These are phyloP conservation scores for Aurelia sp. DNA, from an alignment of 30 jellyfish, hydroid and myxozoan species.

Conservation along the genomic window DNA sequence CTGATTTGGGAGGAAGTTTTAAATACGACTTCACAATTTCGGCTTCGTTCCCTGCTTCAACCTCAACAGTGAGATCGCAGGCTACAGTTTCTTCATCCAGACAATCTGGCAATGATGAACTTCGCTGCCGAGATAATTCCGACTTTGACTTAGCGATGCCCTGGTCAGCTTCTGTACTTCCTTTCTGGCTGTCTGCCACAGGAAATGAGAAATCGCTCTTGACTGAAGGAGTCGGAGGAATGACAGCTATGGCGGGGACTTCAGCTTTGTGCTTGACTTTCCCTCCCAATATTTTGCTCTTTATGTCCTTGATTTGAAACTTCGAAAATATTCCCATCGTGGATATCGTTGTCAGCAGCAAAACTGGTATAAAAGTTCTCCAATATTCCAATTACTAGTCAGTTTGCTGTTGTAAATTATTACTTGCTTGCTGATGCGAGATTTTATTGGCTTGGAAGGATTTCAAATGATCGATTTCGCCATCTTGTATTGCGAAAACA, in stretches of 20 bases:
- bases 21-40: conserved; percentile 11
- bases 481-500: too few relatives aligned
- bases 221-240: conserved; percentile 67
- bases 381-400: too few relatives aligned
- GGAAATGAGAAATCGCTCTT: conserved; percentile 54
- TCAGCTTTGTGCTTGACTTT: conserved; percentile 56
- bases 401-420: too few relatives aligned
- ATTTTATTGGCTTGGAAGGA: background rate
- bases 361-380: too few relatives aligned
- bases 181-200: background rate
- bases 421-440: too few relatives aligned
- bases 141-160: background rate
- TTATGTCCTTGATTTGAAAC: conserved; percentile 68
- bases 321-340: conserved; percentile 71
- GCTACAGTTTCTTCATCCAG: background rate
- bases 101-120: conserved; percentile 64
- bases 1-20: conserved; percentile 26
- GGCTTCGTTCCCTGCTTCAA: background rate
- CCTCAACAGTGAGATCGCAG: background rate
- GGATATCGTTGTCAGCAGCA: background rate
- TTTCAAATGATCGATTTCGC: background rate
- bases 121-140: conserved; percentile 47
- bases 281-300: conserved; percentile 73
- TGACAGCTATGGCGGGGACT: conserved; percentile 71
- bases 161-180: background rate